Evolutionary conservation across 23 tunicate species (phyloP).

Genomic region (Corella eumyota): DNA sequence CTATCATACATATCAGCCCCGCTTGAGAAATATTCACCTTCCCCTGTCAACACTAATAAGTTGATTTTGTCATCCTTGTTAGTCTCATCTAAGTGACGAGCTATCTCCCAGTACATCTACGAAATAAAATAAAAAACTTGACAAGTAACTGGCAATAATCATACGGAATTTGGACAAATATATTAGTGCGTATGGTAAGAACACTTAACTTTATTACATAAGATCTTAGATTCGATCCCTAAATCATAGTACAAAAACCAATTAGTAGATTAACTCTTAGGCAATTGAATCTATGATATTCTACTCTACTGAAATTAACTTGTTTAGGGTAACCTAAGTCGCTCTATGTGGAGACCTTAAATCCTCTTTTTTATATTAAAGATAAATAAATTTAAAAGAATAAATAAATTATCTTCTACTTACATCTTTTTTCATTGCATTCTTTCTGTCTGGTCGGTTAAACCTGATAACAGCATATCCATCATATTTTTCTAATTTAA

Average conservation of each 20-base stretch:
- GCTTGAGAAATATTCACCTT: conserved; percentile 55
- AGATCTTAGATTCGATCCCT: too few species aligned
- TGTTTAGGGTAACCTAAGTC: too few species aligned
- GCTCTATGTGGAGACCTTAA: too few species aligned
- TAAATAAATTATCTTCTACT: too few species aligned
- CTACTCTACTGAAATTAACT: too few species aligned
- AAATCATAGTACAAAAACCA: too few species aligned
- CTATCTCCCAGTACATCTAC: conserved; percentile 22
- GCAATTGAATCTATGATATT: too few species aligned
- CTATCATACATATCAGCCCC: conserved; percentile 37
- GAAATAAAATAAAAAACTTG: not conserved
- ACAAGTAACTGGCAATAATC: not conserved
- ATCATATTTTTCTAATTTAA: conserved; percentile 19
- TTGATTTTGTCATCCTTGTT: conserved; percentile 42
- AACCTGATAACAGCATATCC: conserved; percentile 38
- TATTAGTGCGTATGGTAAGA: not conserved
- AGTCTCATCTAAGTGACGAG: conserved; percentile 6
- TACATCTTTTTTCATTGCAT: conserved; percentile 25
- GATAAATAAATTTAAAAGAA: too few species aligned
- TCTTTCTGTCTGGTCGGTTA: conserved; percentile 36
- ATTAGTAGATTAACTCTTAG: too few species aligned
- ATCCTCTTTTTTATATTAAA: too few species aligned
- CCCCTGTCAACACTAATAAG: conserved; percentile 42
- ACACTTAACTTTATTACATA: not conserved
- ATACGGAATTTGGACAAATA: not conserved